Conservation (phyloP, 2,113 vertebrate species). For the Romanogobio albipinnatus region DNA sequence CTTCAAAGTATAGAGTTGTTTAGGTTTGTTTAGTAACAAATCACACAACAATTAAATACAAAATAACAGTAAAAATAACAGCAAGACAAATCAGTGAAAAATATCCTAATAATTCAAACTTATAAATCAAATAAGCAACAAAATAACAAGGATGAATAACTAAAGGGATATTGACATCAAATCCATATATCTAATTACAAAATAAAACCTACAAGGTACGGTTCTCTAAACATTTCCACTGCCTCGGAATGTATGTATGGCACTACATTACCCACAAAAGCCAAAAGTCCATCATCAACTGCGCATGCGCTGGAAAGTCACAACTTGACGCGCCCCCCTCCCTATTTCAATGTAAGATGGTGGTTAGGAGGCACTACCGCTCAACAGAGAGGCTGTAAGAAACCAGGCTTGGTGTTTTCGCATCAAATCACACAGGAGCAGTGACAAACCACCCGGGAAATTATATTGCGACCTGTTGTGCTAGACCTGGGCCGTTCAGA, state of each 20-base stretch:
- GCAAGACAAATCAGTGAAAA: no score
- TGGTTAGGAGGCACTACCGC: constrained; percentile 63
- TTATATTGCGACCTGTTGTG: constrained; percentile 47
- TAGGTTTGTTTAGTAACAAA: no score
- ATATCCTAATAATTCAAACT: no score
- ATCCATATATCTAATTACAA: no score
- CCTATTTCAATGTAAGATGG: constrained; percentile 67
- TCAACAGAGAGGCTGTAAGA: constrained; percentile 59
- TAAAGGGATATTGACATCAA: no score
- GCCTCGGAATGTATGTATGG: not conserved
- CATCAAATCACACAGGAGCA: constrained; percentile 50
- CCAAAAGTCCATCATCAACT: not conserved
- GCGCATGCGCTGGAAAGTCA: constrained; percentile 58
- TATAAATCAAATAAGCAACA: no score
- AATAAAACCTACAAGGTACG: not conserved
- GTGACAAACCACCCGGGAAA: constrained; percentile 51
- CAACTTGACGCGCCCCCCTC: constrained; percentile 46
- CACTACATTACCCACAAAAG: constrained; percentile 58
- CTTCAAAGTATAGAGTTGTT: not conserved
- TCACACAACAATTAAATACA: no score
- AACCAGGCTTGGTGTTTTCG: constrained; percentile 57
- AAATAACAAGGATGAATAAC: no score
- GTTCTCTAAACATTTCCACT: not conserved
- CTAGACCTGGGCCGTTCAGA: constrained; percentile 55
- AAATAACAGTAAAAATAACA: no score